A percentile compares a stretch with the other conserved stretches of the same genome.
phyloP scores from a whole-genome alignment of 35 echinoderm and acorn worm genomes.

The Diadema setosum region DNA sequence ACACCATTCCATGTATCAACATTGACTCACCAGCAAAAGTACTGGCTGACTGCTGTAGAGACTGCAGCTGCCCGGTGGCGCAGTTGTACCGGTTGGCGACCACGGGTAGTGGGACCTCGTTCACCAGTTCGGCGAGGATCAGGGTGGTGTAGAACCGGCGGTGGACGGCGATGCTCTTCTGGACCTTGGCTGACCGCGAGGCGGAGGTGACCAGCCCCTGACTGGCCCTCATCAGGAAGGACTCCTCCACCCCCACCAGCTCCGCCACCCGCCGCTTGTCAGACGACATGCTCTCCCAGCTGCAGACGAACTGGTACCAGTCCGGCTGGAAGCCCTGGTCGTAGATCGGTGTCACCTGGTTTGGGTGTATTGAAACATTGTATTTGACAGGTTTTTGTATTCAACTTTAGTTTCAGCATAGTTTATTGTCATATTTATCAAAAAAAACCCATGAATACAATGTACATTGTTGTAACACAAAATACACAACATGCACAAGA shows the following conservation, averaged over 20 bases:
- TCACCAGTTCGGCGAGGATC: conserved; percentile 81
- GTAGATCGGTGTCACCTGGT: conserved; percentile 96
- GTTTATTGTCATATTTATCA: too few species aligned
- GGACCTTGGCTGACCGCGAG: conserved; percentile 42
- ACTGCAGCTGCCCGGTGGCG: conserved; percentile 85
- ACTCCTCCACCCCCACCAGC: conserved; percentile 89
- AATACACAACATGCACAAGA: too few species aligned
- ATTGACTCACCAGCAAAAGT: conserved; percentile 80
- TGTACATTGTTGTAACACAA: too few species aligned
- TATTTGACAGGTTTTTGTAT: too few species aligned
- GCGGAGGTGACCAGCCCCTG: conserved; percentile 46
- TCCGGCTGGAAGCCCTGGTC: conserved; percentile 74
- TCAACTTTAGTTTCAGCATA: too few species aligned
- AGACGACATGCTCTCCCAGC: conserved; percentile 74
- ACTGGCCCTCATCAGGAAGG: conserved; percentile 76
- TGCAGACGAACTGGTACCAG: conserved; percentile 93
- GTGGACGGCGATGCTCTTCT: conserved; percentile 68
- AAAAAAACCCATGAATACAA: too few species aligned
- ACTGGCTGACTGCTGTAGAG: conserved; percentile 84
- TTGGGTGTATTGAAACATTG: too few species aligned
- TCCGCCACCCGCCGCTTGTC: conserved; percentile 85
- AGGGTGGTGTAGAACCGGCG: conserved; percentile 90
- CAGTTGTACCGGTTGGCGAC: conserved; percentile 82
- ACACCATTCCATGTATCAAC: background rate
- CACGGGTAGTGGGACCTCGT: conserved; percentile 64